Percentiles rank a stretch among this genome's conserved stretches.
Evolutionary conservation across 1,140 invertebrate genomes (phyloP).

Genomic region (Dinothrombium tinctorium): DNA sequence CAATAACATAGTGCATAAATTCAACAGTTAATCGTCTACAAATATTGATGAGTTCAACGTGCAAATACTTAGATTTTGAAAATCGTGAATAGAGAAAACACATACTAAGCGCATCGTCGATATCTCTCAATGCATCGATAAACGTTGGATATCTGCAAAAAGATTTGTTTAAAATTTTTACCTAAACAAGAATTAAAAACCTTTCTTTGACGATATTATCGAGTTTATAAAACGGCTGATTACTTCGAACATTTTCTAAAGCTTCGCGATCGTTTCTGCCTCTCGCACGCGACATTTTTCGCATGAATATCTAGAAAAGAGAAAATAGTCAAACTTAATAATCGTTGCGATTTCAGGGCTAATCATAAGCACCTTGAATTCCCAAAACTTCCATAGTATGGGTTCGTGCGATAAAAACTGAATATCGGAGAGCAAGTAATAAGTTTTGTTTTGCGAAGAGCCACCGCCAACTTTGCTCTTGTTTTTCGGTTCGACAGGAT

Average conservation of each 20-base stretch:
- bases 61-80: slow-evolving; percentile 42
- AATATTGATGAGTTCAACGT: slow-evolving; percentile 28
- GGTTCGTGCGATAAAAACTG: slow-evolving; percentile 88
- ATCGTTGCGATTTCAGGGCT: no score
- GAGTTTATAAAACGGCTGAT: slow-evolving; percentile 62
- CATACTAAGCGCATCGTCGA: slow-evolving; percentile 88
- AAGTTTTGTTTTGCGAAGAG: slow-evolving; percentile 57
- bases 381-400: slow-evolving; percentile 77
- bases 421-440: slow-evolving; percentile 90
- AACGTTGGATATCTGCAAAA: slow-evolving; percentile 98
- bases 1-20: slow-evolving; percentile 89
- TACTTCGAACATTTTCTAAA: slow-evolving; percentile 43
- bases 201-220: slow-evolving; percentile 94
- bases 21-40: slow-evolving; percentile 72
- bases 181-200: no score
- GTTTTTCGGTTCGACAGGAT: slow-evolving; percentile 85
- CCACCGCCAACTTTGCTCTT: slow-evolving; percentile 64
- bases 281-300: slow-evolving; percentile 43
- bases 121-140: slow-evolving; percentile 75
- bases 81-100: slow-evolving; percentile 86
- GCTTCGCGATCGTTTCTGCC: slow-evolving; percentile 48
- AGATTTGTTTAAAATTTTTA: no score
- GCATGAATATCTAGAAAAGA: slow-evolving; percentile 35
- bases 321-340: no score
- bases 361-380: no score